Evolutionary conservation across 92 coral and sea anemone genomes (phyloP), one percentile per base, ranked within the genome.

Genomic region (Epizoanthus fatuus): DNA sequence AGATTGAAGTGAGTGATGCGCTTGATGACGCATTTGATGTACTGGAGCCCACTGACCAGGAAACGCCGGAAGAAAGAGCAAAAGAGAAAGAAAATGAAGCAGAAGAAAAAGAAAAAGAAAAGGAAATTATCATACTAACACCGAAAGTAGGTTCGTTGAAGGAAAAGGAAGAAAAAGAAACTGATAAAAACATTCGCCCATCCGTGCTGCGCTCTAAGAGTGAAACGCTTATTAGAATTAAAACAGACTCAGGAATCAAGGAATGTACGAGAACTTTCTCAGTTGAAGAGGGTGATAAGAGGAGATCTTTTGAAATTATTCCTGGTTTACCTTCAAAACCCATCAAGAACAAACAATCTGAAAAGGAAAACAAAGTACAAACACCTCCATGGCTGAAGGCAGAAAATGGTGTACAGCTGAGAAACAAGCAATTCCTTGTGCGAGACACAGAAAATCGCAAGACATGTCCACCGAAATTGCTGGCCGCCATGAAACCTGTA

Each of bases 11-110:
- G 32, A 79, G 55, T n/a, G 71, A 79, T 53, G 83, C 51, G 63
- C 81, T 90, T 73, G 87, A 87, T 44, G 90, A 88, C 39, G 84
- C 95, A 13, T 84, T 89, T 87, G 90, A 84, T 55, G 59, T 76
- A 2, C 84, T 80, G 16, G 82, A 82, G 79, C 16, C n/a, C 15
- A 63, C 25, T 32, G 69, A 76, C 4, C 19, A 38, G 84, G 70
- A 62, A 15, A 7, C 17, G 14, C 45, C 29, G 0, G 11, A n/a
- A 42, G 82, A 77, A 59, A 40, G 13, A 3, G 14, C n/a, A 55
- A 16, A 74, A 14, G 51, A 32, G 4, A 54, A 56, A 0, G 15
- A 38, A n/a, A 16, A 57, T 35, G 57, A 57, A 56, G 37, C 35
- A 39, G 80, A 56, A 74, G 42, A 13, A 55, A 37, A 60, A 49